Percentiles rank a stretch among this genome's conserved stretches.
These are phyloP conservation scores for Catalaphyllia jardinei DNA, from an alignment of 64 coral and sea anemone species.

Conservation along the genomic window DNA sequence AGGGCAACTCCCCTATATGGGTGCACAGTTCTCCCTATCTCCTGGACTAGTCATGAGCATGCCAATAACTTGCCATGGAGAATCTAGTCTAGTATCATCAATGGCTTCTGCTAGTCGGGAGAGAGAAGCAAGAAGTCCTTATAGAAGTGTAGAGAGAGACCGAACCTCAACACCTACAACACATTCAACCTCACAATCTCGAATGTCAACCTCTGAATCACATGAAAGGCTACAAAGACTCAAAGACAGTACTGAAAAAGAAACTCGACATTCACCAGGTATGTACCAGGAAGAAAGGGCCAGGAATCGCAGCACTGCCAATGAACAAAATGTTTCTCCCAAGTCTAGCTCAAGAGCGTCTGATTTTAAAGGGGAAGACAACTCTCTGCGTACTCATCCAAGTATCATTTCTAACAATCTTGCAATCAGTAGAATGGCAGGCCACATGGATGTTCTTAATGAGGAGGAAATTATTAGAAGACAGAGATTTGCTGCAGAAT, in stretches of 20 bases:
- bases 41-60: slow-evolving; percentile 42
- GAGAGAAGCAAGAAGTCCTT: slow-evolving; percentile 38
- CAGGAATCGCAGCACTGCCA: slow-evolving; percentile 20
- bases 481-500: slow-evolving; percentile 32
- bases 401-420: slow-evolving; percentile 58
- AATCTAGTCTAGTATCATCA: not conserved
- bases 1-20: not conserved
- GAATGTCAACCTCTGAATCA: not conserved
- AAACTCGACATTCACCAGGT: slow-evolving; percentile 1
- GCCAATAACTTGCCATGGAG: slow-evolving; percentile 21
- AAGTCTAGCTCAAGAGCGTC: slow-evolving; percentile 1
- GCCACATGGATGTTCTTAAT: slow-evolving; percentile 13
- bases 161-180: slow-evolving; percentile 12
- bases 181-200: not conserved
- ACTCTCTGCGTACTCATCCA: not conserved
- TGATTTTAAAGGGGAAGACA: slow-evolving; percentile 21
- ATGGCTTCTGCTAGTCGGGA: slow-evolving; percentile 28
- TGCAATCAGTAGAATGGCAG: slow-evolving; percentile 47
- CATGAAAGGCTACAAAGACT: slow-evolving; percentile 32
- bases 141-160: not conserved
- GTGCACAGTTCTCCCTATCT: not conserved
- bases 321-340: slow-evolving; percentile 3
- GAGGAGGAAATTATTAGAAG: slow-evolving; percentile 2
- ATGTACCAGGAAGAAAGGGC: slow-evolving; percentile 5
- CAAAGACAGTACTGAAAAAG: slow-evolving; percentile 29